These are phyloP conservation scores for Pristionchus entomophagus DNA, from an alignment of 2,888 invertebrate species.

Conservation along the genomic window DNA sequence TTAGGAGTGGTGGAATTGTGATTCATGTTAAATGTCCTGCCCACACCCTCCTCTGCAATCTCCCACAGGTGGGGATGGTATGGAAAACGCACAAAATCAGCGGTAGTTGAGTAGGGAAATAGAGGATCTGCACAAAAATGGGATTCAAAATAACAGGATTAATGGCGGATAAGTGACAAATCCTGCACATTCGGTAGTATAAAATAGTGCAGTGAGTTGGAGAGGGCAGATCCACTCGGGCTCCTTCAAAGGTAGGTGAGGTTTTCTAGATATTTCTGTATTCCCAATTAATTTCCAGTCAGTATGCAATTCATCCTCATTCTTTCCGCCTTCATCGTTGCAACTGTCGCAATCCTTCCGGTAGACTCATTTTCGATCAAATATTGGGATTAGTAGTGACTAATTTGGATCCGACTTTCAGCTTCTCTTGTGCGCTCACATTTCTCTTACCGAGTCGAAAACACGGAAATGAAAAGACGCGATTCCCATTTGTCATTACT, in stretches of 20 bases:
- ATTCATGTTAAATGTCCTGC: too few species aligned
- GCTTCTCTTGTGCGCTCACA: too few species aligned
- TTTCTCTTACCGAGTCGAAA: too few species aligned
- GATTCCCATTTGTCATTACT: too few species aligned
- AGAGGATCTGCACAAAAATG: background rate
- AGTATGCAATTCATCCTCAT: background rate
- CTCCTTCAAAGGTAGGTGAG: background rate
- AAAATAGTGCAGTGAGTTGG: background rate
- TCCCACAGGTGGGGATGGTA: background rate
- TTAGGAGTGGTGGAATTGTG: too few species aligned
- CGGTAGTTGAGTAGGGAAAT: background rate
- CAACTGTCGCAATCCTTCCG: background rate
- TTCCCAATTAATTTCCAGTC: background rate
- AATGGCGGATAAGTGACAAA: background rate
- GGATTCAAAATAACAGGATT: slow-evolving; percentile 1
- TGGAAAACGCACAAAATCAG: background rate
- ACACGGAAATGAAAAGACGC: too few species aligned
- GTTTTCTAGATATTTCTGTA: background rate
- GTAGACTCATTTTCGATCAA: background rate
- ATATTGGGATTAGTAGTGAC: too few species aligned
- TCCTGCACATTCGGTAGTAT: background rate
- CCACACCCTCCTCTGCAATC: too few species aligned
- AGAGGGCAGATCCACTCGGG: background rate
- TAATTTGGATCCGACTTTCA: too few species aligned
- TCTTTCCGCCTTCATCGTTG: background rate